Percentiles rank a stretch among this genome's conserved stretches.
Evolutionary conservation across 1,140 invertebrate genomes (phyloP).

Genomic region (Globodera ellingtonae): DNA sequence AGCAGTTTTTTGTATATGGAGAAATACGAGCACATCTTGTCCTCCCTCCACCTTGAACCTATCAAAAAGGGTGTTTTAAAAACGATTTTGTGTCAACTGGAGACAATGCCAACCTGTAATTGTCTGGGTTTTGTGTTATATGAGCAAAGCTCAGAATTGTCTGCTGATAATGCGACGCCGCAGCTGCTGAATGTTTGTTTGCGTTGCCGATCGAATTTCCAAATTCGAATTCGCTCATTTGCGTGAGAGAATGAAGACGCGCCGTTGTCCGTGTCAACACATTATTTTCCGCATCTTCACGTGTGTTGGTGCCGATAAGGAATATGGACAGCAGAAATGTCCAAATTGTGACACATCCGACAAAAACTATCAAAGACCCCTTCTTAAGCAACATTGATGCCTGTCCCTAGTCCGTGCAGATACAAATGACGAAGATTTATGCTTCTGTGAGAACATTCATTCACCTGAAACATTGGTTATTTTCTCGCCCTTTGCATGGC

Average conservation of each 20-base stretch:
- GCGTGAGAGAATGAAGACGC: too few relatives aligned
- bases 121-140: background rate
- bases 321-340: background rate
- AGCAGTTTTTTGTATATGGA: constrained; percentile 97
- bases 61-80: background rate
- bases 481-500: too few relatives aligned
- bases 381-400: background rate
- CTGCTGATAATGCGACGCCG: background rate
- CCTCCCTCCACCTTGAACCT: constrained; percentile 69
- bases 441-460: too few relatives aligned
- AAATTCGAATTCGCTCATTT: background rate
- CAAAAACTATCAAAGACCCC: background rate
- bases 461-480: too few relatives aligned
- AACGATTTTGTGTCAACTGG: too few relatives aligned
- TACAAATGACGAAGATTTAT: too few relatives aligned
- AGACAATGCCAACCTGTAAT: background rate
- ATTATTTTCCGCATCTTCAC: background rate
- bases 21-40: constrained; percentile 93
- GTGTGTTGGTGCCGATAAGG: background rate
- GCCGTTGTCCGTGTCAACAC: too few relatives aligned
- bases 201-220: too few relatives aligned
- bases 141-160: background rate
- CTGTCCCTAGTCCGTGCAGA: too few relatives aligned
- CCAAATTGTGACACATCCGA: background rate
- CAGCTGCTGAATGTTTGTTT: background rate